These are phyloP conservation scores for Gulo gulo DNA, from an alignment of 2,113 vertebrate genomes.

Conservation along the genomic window DNA sequence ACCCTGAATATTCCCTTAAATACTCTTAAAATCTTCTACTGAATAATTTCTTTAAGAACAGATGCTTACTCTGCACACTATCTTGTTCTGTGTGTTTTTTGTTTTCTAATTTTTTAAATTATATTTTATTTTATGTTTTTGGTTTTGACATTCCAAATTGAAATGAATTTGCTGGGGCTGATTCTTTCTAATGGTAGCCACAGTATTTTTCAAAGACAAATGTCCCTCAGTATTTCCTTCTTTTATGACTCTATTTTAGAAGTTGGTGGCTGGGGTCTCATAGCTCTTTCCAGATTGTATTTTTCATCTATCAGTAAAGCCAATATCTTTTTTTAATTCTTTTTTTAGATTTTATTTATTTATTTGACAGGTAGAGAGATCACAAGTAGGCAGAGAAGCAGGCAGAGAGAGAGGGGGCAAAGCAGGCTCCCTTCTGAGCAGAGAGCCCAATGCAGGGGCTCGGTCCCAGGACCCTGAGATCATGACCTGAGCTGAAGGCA, in stretches of 20 bases:
- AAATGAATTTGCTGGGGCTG: slow-evolving; percentile 48
- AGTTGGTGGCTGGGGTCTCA: not conserved
- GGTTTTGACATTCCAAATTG: slow-evolving; percentile 53
- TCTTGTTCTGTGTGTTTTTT: not conserved
- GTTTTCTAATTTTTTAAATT: not conserved
- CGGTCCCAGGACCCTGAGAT: too few relatives aligned
- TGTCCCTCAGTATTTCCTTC: not conserved
- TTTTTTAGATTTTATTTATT: too few relatives aligned
- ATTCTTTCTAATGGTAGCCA: slow-evolving; percentile 33
- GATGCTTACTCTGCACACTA: not conserved
- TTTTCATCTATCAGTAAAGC: slow-evolving; percentile 61
- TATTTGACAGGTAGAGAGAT: too few relatives aligned
- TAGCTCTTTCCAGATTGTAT: slow-evolving; percentile 52
- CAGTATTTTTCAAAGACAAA: slow-evolving; percentile 15
- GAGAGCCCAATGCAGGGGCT: too few relatives aligned
- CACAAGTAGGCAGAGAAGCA: too few relatives aligned
- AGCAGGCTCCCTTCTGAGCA: too few relatives aligned
- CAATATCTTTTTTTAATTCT: not conserved
- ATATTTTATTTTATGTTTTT: slow-evolving; percentile 2
- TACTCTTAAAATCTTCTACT: not conserved
- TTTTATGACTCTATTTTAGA: not conserved
- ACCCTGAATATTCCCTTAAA: not conserved
- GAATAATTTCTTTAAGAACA: not conserved
- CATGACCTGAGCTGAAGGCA: too few relatives aligned
- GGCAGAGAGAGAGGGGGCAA: too few relatives aligned